Base-by-base conservation (phyloP, 2,888 invertebrate species). In the Yponomeuta evonymella region DNA sequence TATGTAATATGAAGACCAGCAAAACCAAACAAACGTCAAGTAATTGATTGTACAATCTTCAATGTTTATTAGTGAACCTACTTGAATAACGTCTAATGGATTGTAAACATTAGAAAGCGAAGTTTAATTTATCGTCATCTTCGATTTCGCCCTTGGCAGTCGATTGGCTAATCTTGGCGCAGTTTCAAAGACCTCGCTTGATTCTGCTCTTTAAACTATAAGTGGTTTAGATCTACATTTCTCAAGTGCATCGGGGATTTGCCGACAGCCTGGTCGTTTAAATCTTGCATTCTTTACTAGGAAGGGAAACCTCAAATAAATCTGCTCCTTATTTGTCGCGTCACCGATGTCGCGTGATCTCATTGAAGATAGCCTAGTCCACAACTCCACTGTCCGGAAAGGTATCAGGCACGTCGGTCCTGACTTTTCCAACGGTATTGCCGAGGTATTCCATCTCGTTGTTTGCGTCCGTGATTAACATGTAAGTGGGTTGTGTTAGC, bases 111-210 rank as follows among this genome's bases (percentile, higher is more conserved):
- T 72, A 68, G 70, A 69, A 73, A 68, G 72, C 64, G 36, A 62
- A 36, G 70, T 70, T 73, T 72, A 72, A 72, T 43, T 73, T 66
- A 67, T 72, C 33, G 67, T 75, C 73, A 74, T 76, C 76, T 79
- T 75, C 74, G 75, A 75, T 79, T 78, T 76, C 76, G 79, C 76
- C 79, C 79, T 83, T 86, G 85, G 81, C 82, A 82, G 77, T 78
- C 78, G 74, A 75, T 77, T 75, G 76, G 73, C 79, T 79, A 79
- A 75, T 83, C 76, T 86, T 87, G 86, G 87, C 87, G 74, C 72
- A 65, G 75, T 75, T 83, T 86, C 87, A 87, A 87, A 70, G 69
- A 58, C 70, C 51, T 58, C 51, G 51, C 15, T 15, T 2, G 51
- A 58, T 12, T 58, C 51, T 72, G 33, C 65, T 65, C 65, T 68